These are phyloP conservation scores for Acanthisitta chloris DNA, from an alignment of 2,113 vertebrate genomes.

Conservation along the genomic window DNA sequence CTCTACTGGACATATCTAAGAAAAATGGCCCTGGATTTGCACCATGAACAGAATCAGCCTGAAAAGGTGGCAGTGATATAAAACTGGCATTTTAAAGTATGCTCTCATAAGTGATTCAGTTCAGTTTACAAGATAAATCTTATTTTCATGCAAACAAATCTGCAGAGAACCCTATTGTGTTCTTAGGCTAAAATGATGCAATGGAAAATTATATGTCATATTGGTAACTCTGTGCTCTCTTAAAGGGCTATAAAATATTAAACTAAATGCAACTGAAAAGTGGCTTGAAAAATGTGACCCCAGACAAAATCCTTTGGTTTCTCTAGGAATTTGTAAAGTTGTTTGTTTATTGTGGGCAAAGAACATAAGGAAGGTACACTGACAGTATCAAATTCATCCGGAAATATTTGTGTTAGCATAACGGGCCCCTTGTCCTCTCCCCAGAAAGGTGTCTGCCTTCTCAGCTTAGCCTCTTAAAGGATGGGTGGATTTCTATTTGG, in stretches of 20 bases:
- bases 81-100: constrained; percentile 43
- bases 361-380: background rate
- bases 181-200: constrained; percentile 8
- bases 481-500: constrained; percentile 57
- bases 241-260: constrained; percentile 58
- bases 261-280: constrained; percentile 47
- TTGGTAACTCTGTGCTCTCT: constrained; percentile 48
- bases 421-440: background rate
- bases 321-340: constrained; percentile 33
- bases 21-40: constrained; percentile 49
- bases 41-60: constrained; percentile 36
- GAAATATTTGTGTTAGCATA: constrained; percentile 61
- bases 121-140: constrained; percentile 42
- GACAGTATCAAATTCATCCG: constrained; percentile 17
- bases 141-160: constrained; percentile 18
- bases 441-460: background rate
- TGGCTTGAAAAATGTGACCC: constrained; percentile 33
- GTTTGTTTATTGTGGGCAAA: constrained; percentile 46
- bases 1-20: background rate
- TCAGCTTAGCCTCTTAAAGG: constrained; percentile 59
- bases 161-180: background rate
- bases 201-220: constrained; percentile 12
- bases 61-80: constrained; percentile 1
- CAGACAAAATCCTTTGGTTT: constrained; percentile 29
- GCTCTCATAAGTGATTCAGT: constrained; percentile 53